Evolutionary conservation across 2,888 invertebrate genomes (phyloP), one percentile per base, ranked within the genome.

Genomic region (Lysandra coridon): DNA sequence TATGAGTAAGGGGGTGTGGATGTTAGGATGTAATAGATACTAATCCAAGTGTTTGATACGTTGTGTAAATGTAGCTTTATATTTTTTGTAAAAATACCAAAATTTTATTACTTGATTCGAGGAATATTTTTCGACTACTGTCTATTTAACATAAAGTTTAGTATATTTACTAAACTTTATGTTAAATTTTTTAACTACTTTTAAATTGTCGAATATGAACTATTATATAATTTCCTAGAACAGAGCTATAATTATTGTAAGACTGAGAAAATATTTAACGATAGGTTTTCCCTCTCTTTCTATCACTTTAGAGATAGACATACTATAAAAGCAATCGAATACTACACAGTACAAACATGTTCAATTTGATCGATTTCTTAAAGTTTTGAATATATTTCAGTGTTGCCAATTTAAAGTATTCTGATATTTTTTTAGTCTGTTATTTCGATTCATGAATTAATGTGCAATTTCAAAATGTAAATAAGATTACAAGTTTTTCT

Each of bases 251-350:
- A 57, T 49, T 49, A 75, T 76, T 53, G 57, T 76, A 76, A 76
- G 76, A 76, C 76, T 76, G 76, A 76, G 23, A 75, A 73, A 75
- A 76, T 76, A 76, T 76, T 76, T 76, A 33, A 57, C 33, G 17
- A 53, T 76, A 76, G 33, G 76, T 76, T 76, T 57, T 76, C 33
- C 76, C 17, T 76, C 53, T 30, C 49, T 17, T 76, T 76, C 57
- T 33, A 33, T 2, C 69, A 76, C 5, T 33, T 76, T 33, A 14
- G 76, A 57, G 44, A 49, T 74, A 49, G 74, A 23, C 23, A 23
- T 74, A 69, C 33, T 64, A n/a, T 49, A 74, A 4, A 75, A 75
- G 23, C 49, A 49, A 75, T 75, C 12, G 44, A 57, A 33, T 53
- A 57, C 53, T 37, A 33, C n/a, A 76, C 76, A 76, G 76, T 76